Evolutionary conservation across 2,797 vertebrate species (phyloP).

Genomic region (Dryobates pubescens): DNA sequence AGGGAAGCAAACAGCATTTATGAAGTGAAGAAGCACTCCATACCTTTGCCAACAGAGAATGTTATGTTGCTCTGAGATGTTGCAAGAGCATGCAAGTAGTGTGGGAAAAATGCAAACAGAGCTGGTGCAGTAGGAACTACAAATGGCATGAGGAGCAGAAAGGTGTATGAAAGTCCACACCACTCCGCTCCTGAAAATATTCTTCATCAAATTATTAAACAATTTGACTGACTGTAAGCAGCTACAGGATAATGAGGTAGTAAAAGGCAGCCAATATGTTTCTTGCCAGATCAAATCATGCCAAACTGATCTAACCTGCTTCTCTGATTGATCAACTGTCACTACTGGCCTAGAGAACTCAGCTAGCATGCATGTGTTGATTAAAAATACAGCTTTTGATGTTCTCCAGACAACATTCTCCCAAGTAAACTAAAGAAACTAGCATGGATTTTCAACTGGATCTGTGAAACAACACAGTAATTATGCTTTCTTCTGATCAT

Average conservation of each 20-base stretch:
- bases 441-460: not conserved
- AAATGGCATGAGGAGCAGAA: not conserved
- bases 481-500: not conserved
- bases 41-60: slow-evolving; percentile 46
- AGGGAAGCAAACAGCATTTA: slow-evolving; percentile 57
- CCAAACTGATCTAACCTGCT: slow-evolving; percentile 6
- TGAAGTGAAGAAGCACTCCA: slow-evolving; percentile 31
- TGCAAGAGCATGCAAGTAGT: slow-evolving; percentile 42
- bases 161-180: not conserved
- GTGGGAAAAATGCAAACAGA: slow-evolving; percentile 48
- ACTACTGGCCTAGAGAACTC: not conserved
- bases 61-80: slow-evolving; percentile 36
- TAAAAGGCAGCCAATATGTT: not conserved
- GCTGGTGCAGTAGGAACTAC: not conserved
- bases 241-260: not conserved
- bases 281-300: not conserved
- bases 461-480: not conserved
- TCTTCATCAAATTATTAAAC: slow-evolving; percentile 32
- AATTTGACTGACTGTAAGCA: not conserved
- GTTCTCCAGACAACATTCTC: not conserved
- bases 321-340: slow-evolving; percentile 22
- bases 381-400: slow-evolving; percentile 1
- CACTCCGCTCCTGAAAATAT: not conserved
- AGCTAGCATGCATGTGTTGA: not conserved
- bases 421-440: not conserved